Evolutionary conservation across 1,140 invertebrate genomes (phyloP).

Genomic region (Paralvinella palmiformis): DNA sequence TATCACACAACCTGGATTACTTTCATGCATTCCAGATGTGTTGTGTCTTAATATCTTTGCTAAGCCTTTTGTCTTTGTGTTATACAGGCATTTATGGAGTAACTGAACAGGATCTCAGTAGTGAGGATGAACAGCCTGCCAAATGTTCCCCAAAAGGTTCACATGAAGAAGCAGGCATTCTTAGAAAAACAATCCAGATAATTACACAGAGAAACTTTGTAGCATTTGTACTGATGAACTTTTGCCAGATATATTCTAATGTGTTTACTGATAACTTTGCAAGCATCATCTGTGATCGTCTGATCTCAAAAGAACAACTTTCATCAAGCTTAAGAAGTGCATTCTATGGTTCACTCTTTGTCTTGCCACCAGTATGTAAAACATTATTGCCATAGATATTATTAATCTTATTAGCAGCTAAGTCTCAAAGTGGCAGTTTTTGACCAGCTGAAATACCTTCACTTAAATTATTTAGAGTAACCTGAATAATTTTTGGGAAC

Average conservation of each 20-base stretch:
- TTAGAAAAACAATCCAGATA: slow-evolving; percentile 15
- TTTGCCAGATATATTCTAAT: slow-evolving; percentile 1
- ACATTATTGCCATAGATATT: not conserved
- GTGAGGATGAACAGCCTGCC: not conserved
- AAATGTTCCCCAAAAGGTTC: not conserved
- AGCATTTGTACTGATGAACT: slow-evolving; percentile 18
- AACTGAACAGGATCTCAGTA: slow-evolving; percentile 32
- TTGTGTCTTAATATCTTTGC: slow-evolving; percentile 30
- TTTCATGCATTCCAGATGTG: slow-evolving; percentile 40
- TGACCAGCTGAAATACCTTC: too few species aligned
- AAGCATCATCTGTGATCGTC: slow-evolving; percentile 13
- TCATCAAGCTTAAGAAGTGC: slow-evolving; percentile 11
- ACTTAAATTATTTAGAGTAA: too few species aligned
- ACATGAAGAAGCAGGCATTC: not conserved
- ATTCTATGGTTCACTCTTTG: slow-evolving; percentile 12
- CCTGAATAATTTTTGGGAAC: too few species aligned
- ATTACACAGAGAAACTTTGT: slow-evolving; percentile 17
- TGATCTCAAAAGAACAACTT: slow-evolving; percentile 15
- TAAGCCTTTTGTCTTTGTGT: slow-evolving; percentile 31
- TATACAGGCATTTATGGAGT: slow-evolving; percentile 34
- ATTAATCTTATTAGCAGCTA: too few species aligned
- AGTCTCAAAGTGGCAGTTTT: too few species aligned
- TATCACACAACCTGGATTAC: slow-evolving; percentile 35
- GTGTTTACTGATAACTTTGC: slow-evolving; percentile 15
- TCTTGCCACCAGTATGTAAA: slow-evolving; percentile 7